Evolutionary conservation across 2,113 vertebrate genomes (phyloP).

Genomic region (Macquaria australasica): DNA sequence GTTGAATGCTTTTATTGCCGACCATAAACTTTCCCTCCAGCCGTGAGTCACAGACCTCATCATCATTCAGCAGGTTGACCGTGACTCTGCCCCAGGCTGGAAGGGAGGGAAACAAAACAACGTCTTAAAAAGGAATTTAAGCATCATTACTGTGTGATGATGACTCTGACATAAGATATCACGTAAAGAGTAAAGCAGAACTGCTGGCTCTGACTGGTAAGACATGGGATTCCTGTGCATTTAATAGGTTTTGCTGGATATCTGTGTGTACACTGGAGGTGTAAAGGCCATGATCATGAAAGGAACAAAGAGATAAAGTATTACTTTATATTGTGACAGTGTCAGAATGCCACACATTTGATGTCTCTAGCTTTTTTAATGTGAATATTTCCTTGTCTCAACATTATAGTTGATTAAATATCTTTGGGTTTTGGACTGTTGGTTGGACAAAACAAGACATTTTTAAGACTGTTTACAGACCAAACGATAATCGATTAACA

Average conservation of each 20-base stretch:
- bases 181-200: slow-evolving; percentile 17
- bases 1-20: slow-evolving; percentile 49
- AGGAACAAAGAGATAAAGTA: background rate
- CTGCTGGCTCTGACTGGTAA: slow-evolving; percentile 1
- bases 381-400: background rate
- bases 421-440: background rate
- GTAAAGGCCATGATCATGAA: background rate
- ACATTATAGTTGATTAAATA: background rate
- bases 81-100: slow-evolving; percentile 40
- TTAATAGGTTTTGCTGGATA: background rate
- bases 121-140: slow-evolving; percentile 23
- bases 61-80: slow-evolving; percentile 19
- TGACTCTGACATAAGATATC: background rate
- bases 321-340: background rate
- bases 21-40: slow-evolving; percentile 44
- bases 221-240: background rate
- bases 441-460: background rate
- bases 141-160: background rate
- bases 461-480: background rate
- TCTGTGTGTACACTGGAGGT: slow-evolving; percentile 13
- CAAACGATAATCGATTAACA: background rate
- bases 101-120: slow-evolving; percentile 23
- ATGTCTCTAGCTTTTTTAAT: no score
- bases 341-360: background rate
- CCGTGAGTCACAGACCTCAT: slow-evolving; percentile 45